These are phyloP conservation scores for Lophochroa leadbeateri DNA, from an alignment of 2,113 vertebrate genomes.

Conservation along the genomic window DNA sequence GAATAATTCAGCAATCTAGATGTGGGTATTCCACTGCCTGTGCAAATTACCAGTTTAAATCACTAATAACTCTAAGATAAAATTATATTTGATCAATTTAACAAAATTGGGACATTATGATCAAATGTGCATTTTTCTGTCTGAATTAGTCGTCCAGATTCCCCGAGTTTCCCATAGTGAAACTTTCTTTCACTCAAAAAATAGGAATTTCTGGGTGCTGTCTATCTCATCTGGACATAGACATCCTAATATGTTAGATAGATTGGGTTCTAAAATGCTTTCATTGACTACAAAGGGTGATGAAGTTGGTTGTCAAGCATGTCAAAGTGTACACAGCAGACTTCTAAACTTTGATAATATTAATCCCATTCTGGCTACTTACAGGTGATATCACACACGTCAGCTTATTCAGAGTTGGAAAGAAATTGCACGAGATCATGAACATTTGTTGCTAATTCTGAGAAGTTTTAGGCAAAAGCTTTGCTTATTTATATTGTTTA, in stretches of 20 bases:
- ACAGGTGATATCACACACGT: background rate
- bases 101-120: background rate
- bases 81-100: background rate
- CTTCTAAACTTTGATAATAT: background rate
- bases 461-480: background rate
- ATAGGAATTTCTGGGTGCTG: background rate
- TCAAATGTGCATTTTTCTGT: background rate
- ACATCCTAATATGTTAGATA: background rate
- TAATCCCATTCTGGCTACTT: background rate
- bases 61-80: background rate
- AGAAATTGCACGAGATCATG: background rate
- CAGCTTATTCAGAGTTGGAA: background rate
- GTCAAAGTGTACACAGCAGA: background rate
- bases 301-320: background rate
- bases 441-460: background rate
- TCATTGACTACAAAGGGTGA: background rate
- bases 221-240: background rate
- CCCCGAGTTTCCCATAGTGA: background rate
- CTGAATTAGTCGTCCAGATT: background rate
- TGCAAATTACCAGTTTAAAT: background rate
- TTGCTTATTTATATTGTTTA: background rate
- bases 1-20: background rate
- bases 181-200: background rate
- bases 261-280: background rate
- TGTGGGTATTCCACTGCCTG: background rate